Conservation (phyloP, 2,797 vertebrate genomes). For the Carapus acus region DNA sequence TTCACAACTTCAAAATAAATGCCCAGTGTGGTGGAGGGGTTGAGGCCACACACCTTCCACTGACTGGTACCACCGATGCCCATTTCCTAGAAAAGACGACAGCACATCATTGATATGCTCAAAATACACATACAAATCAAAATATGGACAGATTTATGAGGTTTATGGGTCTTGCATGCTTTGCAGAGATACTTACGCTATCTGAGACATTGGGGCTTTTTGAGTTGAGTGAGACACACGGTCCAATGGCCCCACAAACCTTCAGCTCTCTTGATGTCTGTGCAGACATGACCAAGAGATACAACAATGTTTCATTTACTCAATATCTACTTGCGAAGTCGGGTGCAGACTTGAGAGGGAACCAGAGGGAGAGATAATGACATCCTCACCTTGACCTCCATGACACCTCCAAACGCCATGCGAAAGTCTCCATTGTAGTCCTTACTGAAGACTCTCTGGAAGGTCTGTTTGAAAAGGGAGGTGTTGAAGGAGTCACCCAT, state of each 20-base stretch:
- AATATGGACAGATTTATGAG: no score
- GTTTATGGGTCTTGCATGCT: neutral
- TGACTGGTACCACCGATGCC: conserved; percentile 89
- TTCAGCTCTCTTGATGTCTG: conserved; percentile 94
- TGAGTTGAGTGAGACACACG: conserved; percentile 85
- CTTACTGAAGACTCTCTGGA: conserved; percentile 94
- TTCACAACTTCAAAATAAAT: conserved; percentile 96
- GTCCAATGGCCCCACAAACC: conserved; percentile 88
- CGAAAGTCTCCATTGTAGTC: conserved; percentile 87
- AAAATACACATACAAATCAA: no score
- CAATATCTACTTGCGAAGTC: no score
- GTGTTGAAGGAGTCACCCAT: conserved; percentile 99
- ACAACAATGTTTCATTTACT: no score
- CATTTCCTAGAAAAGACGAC: conserved; percentile 69
- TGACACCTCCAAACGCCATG: conserved; percentile 90
- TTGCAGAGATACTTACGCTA: conserved; percentile 76
- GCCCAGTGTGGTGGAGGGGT: conserved; percentile 83
- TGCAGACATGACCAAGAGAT: neutral
- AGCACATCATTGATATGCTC: no score
- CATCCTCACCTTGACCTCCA: conserved; percentile 87
- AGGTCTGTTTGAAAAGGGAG: conserved; percentile 97
- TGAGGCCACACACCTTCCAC: conserved; percentile 92
- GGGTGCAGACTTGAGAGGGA: no score
- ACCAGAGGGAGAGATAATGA: neutral
- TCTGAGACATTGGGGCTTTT: conserved; percentile 91